Evolutionary conservation across 2,113 vertebrate species (phyloP).

Genomic region (Barbus barbus): DNA sequence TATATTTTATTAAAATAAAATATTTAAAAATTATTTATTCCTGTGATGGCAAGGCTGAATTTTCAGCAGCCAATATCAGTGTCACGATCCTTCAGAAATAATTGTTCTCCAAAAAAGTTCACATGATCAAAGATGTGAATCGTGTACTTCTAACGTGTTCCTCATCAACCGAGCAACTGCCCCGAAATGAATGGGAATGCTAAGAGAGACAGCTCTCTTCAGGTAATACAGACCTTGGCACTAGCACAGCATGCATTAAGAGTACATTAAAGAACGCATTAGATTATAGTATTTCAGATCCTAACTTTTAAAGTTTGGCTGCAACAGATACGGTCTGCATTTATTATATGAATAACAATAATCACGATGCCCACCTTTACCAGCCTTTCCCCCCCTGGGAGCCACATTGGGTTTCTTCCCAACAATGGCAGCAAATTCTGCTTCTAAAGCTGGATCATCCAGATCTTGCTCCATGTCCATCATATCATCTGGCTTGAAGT

Average conservation of each 20-base stretch:
- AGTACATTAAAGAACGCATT: not conserved
- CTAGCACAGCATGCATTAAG: not conserved
- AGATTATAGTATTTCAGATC: not conserved
- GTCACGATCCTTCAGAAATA: not conserved
- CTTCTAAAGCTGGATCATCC: slow-evolving; percentile 87
- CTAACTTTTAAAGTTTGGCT: not conserved
- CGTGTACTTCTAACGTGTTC: not conserved
- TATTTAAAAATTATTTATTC: not conserved
- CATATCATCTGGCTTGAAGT: slow-evolving; percentile 85
- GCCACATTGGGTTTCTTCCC: slow-evolving; percentile 54
- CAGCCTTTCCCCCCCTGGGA: slow-evolving; percentile 68
- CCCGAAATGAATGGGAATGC: not conserved
- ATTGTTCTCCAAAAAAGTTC: no score
- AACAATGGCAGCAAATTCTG: slow-evolving; percentile 88
- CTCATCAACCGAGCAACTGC: not conserved
- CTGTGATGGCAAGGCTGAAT: not conserved
- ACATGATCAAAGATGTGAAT: not conserved
- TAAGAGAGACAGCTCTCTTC: not conserved
- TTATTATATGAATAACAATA: not conserved
- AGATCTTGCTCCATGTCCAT: slow-evolving; percentile 75
- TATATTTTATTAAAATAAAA: no score
- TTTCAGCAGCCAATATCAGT: not conserved
- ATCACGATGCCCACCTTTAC: slow-evolving; percentile 29
- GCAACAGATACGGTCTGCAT: no score
- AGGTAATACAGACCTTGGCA: not conserved